phyloP scores from a whole-genome alignment of 1,140 invertebrate genomes.

The Temnothorax nylanderi region DNA sequence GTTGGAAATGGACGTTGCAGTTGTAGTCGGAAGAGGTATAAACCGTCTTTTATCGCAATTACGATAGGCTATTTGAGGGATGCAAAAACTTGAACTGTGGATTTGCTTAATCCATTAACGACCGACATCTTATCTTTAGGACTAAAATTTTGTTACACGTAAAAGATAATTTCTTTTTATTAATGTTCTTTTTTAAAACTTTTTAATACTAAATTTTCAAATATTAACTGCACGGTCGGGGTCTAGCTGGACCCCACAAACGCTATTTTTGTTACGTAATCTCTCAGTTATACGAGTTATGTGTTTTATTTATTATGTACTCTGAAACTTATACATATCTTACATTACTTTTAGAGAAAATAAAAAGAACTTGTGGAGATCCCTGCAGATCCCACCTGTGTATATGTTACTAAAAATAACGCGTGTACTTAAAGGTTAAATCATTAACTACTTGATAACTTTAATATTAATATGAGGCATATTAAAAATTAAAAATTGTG shows the following conservation, averaged over 20 bases:
- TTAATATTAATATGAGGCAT: not conserved
- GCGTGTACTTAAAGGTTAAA: not conserved
- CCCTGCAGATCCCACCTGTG: no score
- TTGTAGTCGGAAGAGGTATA: constrained; percentile 2
- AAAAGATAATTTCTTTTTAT: not conserved
- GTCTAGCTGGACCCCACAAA: no score
- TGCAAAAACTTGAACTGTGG: not conserved
- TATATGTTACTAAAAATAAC: no score
- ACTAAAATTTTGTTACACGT: not conserved
- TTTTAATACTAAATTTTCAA: not conserved
- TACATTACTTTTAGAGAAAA: no score
- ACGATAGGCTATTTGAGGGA: not conserved
- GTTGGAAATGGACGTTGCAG: constrained; percentile 32
- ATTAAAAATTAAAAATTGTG: not conserved
- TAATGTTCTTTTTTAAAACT: not conserved
- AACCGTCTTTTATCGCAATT: constrained; percentile 20
- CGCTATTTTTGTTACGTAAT: no score
- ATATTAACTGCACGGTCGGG: not conserved
- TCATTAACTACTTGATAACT: not conserved
- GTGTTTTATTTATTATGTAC: no score
- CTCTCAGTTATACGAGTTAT: no score
- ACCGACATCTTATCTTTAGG: not conserved
- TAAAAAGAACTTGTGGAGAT: no score
- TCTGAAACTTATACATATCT: no score
- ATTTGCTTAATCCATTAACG: constrained; percentile 23